Conservation (phyloP, 2,888 invertebrate genomes). For the Netelia melanura region DNA sequence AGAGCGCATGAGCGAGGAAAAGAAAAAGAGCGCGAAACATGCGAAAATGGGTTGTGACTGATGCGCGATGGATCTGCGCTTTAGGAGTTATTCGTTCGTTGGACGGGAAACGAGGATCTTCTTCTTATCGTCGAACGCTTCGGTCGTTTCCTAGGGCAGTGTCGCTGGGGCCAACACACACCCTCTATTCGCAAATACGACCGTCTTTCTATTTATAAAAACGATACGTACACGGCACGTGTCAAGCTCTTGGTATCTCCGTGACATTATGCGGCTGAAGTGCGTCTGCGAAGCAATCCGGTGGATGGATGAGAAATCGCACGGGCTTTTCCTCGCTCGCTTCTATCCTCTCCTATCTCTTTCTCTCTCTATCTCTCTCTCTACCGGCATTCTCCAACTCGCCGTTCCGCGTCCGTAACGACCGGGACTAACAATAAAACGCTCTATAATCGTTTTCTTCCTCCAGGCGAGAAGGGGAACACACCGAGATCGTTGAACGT, state of each 20-base stretch:
- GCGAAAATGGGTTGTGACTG: conserved; percentile 33
- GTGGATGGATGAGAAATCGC: conserved; percentile 41
- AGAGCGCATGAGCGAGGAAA: conserved; percentile 25
- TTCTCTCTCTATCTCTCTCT: not conserved
- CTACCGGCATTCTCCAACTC: conserved; percentile 10
- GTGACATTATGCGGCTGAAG: not conserved
- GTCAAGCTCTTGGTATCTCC: not conserved
- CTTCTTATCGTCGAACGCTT: conserved; percentile 52
- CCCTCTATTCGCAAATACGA: conserved; percentile 80
- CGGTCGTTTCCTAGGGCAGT: conserved; percentile 42
- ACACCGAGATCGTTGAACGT: conserved; percentile 9
- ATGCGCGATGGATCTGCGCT: conserved; percentile 16
- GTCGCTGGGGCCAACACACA: conserved; percentile 75
- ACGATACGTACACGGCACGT: conserved; percentile 10
- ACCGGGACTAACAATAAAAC: conserved; percentile 60
- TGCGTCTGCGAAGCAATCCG: conserved; percentile 6
- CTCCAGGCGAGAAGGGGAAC: conserved; percentile 1
- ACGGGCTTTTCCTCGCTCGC: conserved; percentile 32
- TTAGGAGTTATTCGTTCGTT: conserved; percentile 28
- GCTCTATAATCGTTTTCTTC: conserved; percentile 58
- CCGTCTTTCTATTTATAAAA: conserved; percentile 80
- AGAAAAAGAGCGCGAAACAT: conserved; percentile 33
- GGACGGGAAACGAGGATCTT: conserved; percentile 24
- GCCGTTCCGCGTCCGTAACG: conserved; percentile 53
- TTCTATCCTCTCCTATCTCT: not conserved